phyloP scores from a whole-genome alignment of 1,140 invertebrate genomes.

The Drosophila sechellia region DNA sequence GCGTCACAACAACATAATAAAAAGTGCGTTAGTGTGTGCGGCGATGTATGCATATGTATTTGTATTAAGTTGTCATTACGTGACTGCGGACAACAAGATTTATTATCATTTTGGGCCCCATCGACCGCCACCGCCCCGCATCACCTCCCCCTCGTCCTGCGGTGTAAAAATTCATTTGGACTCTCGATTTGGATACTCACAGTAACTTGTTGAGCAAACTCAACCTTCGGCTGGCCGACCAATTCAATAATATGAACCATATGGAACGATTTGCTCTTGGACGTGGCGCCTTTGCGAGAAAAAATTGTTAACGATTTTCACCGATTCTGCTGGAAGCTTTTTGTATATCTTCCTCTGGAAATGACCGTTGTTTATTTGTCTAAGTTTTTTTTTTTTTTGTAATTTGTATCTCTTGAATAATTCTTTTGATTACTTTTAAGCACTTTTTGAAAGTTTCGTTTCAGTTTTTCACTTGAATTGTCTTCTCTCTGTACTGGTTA shows the following conservation, averaged over 20 bases:
- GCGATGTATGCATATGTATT: slow-evolving; percentile 74
- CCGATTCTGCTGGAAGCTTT: slow-evolving; percentile 40
- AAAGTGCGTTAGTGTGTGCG: slow-evolving; percentile 66
- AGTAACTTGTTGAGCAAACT: slow-evolving; percentile 85
- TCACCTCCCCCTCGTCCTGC: not conserved
- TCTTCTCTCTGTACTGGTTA: slow-evolving; percentile 29
- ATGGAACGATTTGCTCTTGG: slow-evolving; percentile 83
- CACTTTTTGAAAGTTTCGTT: slow-evolving; percentile 40
- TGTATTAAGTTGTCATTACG: slow-evolving; percentile 84
- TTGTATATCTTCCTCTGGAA: slow-evolving; percentile 23
- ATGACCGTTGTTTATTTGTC: slow-evolving; percentile 17
- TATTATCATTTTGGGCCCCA: slow-evolving; percentile 70
- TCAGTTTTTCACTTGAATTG: slow-evolving; percentile 53
- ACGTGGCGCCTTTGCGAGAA: slow-evolving; percentile 81
- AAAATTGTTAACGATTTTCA: slow-evolving; percentile 61
- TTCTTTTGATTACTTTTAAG: slow-evolving; percentile 23
- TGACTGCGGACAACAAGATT: slow-evolving; percentile 84
- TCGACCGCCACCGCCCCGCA: not conserved
- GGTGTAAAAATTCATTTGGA: slow-evolving; percentile 58
- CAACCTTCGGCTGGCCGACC: slow-evolving; percentile 85
- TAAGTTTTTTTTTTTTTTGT: slow-evolving; percentile 1
- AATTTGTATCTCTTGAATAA: too few relatives aligned
- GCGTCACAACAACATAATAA: slow-evolving; percentile 73
- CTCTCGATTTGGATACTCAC: slow-evolving; percentile 73
- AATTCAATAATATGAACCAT: slow-evolving; percentile 85